Evolutionary conservation across 2,797 vertebrate species (phyloP), one percentile per base, ranked within the genome.

Genomic region (Falco peregrinus): DNA sequence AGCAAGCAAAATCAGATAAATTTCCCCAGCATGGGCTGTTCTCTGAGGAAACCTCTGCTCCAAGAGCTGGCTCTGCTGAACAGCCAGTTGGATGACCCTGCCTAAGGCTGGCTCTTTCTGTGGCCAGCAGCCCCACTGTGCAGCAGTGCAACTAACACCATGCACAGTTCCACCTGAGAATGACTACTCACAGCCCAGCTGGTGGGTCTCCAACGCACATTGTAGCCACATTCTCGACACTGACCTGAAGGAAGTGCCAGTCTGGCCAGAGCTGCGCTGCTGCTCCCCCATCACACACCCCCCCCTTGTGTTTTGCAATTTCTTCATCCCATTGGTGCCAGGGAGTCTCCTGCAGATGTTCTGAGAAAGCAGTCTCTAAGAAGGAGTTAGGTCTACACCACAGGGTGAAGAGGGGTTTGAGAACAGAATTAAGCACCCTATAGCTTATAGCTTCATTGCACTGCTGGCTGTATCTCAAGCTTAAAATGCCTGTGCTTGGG

Each of bases 41-140:
- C 48, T 93, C 81, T 20, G 60, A 93, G 60, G 91, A 92, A 89
- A 71, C 29, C 43, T 88, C 68, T 93, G 57, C 45, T 93, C 41
- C 57, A 80, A 71, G 84, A 70, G 41, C 60, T 87, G 90, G 51
- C 53, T 91, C 37, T 91, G 79, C 60, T 71, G 53, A 87, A 24
- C 29, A 77, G 75, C 41, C 68, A 35, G 60, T 80, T 93, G 84
- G 64, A 89, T 87, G 64, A 89, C 84, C 68, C 65, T 92, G 61
- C 33, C 33, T 75, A 43, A 84, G 71, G 50, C 71, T 15, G 9
- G 24, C 53, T 89, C 24, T 80, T 91, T 65, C 60, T 89, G 64
- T 4, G 3, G 31, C 68, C 68, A 84, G 57, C 56, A 87, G 41
- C 53, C 51, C 71, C 68, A 26, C 4, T 1, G 59, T 39, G 28